Evolutionary conservation across 2,113 vertebrate genomes (phyloP).

Genomic region (Apteryx owenii): DNA sequence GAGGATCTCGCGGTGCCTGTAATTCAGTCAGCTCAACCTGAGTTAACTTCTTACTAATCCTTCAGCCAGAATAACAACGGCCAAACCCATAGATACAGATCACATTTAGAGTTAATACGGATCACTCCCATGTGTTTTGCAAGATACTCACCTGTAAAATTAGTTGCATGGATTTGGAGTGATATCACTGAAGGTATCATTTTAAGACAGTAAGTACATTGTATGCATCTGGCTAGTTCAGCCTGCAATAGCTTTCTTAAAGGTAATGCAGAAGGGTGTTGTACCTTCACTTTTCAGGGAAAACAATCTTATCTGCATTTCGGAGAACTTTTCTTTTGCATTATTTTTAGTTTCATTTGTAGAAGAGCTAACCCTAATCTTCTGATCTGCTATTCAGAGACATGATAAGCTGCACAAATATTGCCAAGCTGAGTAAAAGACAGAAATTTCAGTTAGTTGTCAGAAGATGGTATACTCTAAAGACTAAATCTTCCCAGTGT

Average conservation of each 20-base stretch:
- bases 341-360: background rate
- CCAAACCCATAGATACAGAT: slow-evolving; percentile 19
- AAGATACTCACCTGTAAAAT: background rate
- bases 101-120: background rate
- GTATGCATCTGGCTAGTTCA: background rate
- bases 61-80: background rate
- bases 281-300: background rate
- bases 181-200: background rate
- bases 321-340: background rate
- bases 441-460: background rate
- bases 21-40: background rate
- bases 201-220: background rate
- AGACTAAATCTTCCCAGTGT: background rate
- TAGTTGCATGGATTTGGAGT: background rate
- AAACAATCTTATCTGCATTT: background rate
- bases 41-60: background rate
- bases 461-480: background rate
- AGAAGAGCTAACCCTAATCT: background rate
- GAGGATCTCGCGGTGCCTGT: background rate
- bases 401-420: background rate
- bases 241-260: background rate
- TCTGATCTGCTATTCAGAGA: background rate
- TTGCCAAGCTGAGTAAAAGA: background rate
- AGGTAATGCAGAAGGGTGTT: background rate
- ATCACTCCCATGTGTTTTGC: background rate